A percentile compares a stretch with the other conserved stretches of the same genome.
Evolutionary conservation across 2,797 vertebrate species (phyloP).

Genomic region (Toxotes lorentzi): DNA sequence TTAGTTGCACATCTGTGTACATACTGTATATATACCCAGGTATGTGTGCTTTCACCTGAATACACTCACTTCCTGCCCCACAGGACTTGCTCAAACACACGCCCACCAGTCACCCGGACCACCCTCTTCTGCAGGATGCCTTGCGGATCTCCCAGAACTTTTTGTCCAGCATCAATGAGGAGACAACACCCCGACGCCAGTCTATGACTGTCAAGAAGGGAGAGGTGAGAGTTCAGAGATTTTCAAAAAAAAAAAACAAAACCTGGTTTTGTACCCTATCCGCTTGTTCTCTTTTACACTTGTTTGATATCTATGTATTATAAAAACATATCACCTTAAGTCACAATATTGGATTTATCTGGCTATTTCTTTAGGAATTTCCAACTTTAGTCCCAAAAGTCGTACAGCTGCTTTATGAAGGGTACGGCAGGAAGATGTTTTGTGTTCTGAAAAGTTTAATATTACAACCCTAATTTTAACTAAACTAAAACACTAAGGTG

Average conservation of each 20-base stretch:
- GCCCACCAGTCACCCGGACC: slow-evolving; percentile 92
- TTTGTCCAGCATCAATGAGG: slow-evolving; percentile 98
- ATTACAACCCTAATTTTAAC: not conserved
- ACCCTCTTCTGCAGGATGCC: slow-evolving; percentile 94
- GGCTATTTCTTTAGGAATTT: not conserved
- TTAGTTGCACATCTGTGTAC: slow-evolving; percentile 27
- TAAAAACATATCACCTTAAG: not conserved
- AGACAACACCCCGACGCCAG: slow-evolving; percentile 94
- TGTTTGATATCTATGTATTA: not conserved
- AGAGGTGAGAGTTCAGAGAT: slow-evolving; percentile 88
- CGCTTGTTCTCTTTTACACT: not conserved
- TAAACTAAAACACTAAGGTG: not conserved
- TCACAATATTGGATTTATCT: not conserved
- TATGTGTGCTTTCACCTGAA: slow-evolving; percentile 20
- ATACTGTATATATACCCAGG: not conserved
- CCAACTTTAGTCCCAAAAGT: too few species aligned
- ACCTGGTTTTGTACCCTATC: not conserved
- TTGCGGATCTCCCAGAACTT: slow-evolving; percentile 98
- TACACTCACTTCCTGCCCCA: slow-evolving; percentile 15
- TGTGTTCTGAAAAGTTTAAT: not conserved
- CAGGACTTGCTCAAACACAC: slow-evolving; percentile 98
- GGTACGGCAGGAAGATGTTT: not conserved
- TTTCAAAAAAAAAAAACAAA: not conserved
- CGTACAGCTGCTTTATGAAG: not conserved
- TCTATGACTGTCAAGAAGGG: slow-evolving; percentile 97